phyloP scores from a whole-genome alignment of 2,113 vertebrate genomes.

The Atrichornis clamosus region DNA sequence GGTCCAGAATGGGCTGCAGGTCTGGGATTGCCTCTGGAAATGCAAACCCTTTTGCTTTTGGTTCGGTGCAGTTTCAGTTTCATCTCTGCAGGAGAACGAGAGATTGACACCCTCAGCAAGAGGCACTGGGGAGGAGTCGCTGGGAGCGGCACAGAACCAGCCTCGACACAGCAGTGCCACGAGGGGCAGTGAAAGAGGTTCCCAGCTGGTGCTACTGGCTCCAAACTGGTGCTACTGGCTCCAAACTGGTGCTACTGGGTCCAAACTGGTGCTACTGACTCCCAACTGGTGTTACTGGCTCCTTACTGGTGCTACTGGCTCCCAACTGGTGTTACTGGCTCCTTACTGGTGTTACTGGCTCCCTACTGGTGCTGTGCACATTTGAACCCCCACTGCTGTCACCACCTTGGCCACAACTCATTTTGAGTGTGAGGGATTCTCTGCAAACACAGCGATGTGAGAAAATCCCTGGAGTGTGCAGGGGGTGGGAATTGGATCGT shows the following conservation, averaged over 20 bases:
- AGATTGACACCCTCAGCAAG: background rate
- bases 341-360: background rate
- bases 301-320: background rate
- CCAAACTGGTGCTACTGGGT: background rate
- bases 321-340: background rate
- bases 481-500: background rate
- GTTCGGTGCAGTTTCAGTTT: background rate
- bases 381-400: background rate
- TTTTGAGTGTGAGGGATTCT: background rate
- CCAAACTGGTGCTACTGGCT: background rate
- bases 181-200: background rate
- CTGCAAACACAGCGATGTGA: background rate
- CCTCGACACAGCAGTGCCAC: background rate
- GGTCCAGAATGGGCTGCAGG: background rate
- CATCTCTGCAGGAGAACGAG: background rate
- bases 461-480: rapidly evolving
- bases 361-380: rapidly evolving
- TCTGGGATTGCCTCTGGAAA: background rate
- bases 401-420: background rate
- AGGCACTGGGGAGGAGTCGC: background rate
- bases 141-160: background rate
- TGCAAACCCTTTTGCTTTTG: background rate
- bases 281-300: background rate
- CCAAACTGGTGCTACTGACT: background rate
- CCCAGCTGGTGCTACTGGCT: background rate